Evolutionary conservation across 2,797 vertebrate genomes (phyloP).

Genomic region (Babyrousa celebensis): DNA sequence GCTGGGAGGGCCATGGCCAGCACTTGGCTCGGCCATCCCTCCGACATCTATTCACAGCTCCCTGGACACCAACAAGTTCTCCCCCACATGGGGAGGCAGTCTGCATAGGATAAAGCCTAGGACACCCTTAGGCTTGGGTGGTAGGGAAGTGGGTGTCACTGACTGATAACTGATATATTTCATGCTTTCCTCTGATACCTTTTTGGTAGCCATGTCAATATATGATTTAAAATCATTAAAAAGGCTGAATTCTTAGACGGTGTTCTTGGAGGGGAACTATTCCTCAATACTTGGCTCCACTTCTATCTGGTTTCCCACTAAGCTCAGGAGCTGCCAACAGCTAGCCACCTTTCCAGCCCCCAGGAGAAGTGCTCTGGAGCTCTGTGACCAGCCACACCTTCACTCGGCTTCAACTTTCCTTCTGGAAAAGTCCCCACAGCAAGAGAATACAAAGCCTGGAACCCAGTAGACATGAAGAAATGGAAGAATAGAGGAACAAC

Average conservation of each 20-base stretch:
- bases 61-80: not conserved
- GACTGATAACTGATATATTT: not conserved
- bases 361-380: not conserved
- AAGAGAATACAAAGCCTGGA: not conserved
- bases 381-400: not conserved
- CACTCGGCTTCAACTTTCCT: not conserved
- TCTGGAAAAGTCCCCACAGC: not conserved
- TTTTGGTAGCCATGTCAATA: not conserved
- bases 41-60: not conserved
- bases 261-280: not conserved
- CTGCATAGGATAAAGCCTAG: not conserved
- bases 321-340: not conserved
- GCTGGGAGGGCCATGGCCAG: not conserved
- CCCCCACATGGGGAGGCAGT: not conserved
- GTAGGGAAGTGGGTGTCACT: too few relatives aligned
- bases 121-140: too few relatives aligned
- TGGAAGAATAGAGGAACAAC: not conserved
- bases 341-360: not conserved
- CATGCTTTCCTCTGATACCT: not conserved
- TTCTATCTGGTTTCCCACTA: not conserved
- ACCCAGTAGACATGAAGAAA: not conserved
- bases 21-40: not conserved
- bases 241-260: not conserved
- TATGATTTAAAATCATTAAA: constrained; percentile 10
- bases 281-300: not conserved